phyloP scores from a whole-genome alignment of 1,140 invertebrate species.

The Drosophila parabipectinata region DNA sequence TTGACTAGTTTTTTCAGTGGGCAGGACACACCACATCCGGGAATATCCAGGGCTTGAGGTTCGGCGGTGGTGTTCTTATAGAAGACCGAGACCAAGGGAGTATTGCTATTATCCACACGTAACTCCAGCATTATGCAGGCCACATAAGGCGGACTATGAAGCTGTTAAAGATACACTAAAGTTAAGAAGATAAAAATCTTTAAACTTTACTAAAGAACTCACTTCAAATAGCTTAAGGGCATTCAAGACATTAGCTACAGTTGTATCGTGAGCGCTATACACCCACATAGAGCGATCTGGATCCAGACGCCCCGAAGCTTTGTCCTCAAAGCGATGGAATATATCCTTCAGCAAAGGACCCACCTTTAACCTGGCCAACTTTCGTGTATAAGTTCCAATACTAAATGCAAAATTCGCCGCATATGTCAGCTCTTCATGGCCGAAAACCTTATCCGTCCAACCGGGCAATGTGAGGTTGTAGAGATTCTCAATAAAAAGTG shows the following conservation, averaged over 20 bases:
- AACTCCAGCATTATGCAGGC: slow-evolving; percentile 90
- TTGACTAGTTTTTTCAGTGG: slow-evolving; percentile 86
- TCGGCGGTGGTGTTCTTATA: slow-evolving; percentile 87
- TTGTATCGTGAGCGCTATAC: slow-evolving; percentile 93
- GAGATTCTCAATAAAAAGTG: slow-evolving; percentile 88
- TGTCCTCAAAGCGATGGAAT: slow-evolving; percentile 85
- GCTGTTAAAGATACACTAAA: slow-evolving; percentile 26
- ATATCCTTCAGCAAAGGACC: slow-evolving; percentile 89
- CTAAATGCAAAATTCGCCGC: slow-evolving; percentile 85
- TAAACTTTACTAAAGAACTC: not conserved
- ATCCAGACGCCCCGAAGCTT: slow-evolving; percentile 77
- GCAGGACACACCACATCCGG: slow-evolving; percentile 87
- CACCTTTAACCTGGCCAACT: slow-evolving; percentile 85
- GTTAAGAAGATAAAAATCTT: not conserved
- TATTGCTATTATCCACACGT: slow-evolving; percentile 74
- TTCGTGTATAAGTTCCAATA: slow-evolving; percentile 84
- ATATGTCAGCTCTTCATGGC: slow-evolving; percentile 84
- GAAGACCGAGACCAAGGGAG: slow-evolving; percentile 85
- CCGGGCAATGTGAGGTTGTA: slow-evolving; percentile 88
- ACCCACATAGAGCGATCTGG: slow-evolving; percentile 88
- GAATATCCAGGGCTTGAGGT: slow-evolving; percentile 85
- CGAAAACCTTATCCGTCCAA: slow-evolving; percentile 88
- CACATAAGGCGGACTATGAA: slow-evolving; percentile 89
- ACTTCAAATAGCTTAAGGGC: slow-evolving; percentile 90
- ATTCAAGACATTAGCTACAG: slow-evolving; percentile 90